A percentile compares a stretch with the other conserved stretches of the same genome.
phyloP scores from a whole-genome alignment of 2,797 vertebrate species.

The Trematomus bernacchii region DNA sequence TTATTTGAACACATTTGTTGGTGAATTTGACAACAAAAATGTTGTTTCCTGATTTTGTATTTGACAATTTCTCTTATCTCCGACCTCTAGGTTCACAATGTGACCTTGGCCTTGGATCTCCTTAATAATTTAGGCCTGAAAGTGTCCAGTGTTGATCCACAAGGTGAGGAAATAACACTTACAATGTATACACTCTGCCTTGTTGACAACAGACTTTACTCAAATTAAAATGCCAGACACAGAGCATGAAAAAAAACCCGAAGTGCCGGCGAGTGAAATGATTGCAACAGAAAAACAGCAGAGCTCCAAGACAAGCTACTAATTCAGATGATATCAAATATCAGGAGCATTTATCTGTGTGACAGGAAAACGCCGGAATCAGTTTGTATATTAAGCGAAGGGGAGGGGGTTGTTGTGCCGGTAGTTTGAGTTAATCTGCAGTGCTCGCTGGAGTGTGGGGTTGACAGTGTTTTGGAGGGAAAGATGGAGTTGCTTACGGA shows the following conservation, averaged over 20 bases:
- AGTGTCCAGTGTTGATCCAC: conserved; percentile 82
- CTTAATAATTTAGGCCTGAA: conserved; percentile 85
- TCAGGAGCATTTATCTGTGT: conserved; percentile 53
- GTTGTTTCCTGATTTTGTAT: no score
- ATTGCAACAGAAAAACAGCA: conserved; percentile 23
- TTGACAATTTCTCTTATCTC: conserved; percentile 10
- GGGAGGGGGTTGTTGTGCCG: conserved; percentile 1
- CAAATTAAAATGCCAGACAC: conserved; percentile 33
- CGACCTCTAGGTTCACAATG: conserved; percentile 89
- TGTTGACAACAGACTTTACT: conserved; percentile 11
- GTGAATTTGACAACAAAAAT: no score
- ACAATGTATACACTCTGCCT: background rate
- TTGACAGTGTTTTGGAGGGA: conserved; percentile 48
- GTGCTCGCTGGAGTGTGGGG: conserved; percentile 31
- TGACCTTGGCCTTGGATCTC: conserved; percentile 90
- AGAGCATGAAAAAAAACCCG: conserved; percentile 4
- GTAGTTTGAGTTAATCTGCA: conserved; percentile 52
- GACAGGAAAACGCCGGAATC: conserved; percentile 38
- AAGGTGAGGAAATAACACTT: conserved; percentile 84
- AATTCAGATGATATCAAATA: conserved; percentile 48
- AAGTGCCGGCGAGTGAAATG: conserved; percentile 11
- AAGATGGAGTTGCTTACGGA: conserved; percentile 54
- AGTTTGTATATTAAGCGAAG: conserved; percentile 42
- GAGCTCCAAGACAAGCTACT: conserved; percentile 23
- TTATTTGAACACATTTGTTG: no score